Base-by-base conservation (phyloP, 2,113 vertebrate genomes). In the Gymnogyps californianus region DNA sequence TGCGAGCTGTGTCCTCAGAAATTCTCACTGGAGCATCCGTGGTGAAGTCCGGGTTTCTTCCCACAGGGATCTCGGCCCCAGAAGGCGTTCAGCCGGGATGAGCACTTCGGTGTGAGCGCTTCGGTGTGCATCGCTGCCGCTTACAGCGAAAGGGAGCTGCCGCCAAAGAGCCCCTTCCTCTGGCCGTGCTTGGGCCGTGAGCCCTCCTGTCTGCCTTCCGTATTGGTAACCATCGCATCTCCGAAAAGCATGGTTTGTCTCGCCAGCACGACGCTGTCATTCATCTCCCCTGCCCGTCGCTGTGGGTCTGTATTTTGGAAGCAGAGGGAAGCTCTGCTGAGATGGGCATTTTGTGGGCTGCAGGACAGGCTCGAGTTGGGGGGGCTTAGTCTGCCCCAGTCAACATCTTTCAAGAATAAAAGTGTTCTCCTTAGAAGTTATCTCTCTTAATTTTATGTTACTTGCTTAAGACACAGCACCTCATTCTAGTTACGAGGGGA, bases 171-270 rank as follows among this genome's bases (percentile, higher is more conserved):
- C 19, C 62, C 46, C 40, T 31, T 38, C n/a, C 9, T 55, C 31
- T 2, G 1, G 10, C 8, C 2, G 0, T 14, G 49, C 42, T 8
- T 19, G 29, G 54, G 22, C 62, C 69, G 10, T 2, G 18, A 15
- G 40, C 18, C 11, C 16, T 57, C 49, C 47, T 11, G 8, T 13
- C 31, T 4, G 4, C 13, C 34, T n/a, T 16, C 40, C 9, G 31
- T 22, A 6, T 0, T 29, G 46, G 32, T 20, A 57, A 20, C 51
- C 22, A 8, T 12, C 66, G 40, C 31, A 2, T 46, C 20, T 24
- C 64, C 32, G 44, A 36, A 55, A 5, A 2, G 26, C 40, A 12
- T 2, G 4, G 20, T n/a, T 18, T 31, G 22, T 67, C 74, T 62
- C 38, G 10, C 38, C 31, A 19, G 18, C 31, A 10, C 1, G 5